phyloP scores from a whole-genome alignment of 2,797 vertebrate species.

The Scomberomorus guttatus region DNA sequence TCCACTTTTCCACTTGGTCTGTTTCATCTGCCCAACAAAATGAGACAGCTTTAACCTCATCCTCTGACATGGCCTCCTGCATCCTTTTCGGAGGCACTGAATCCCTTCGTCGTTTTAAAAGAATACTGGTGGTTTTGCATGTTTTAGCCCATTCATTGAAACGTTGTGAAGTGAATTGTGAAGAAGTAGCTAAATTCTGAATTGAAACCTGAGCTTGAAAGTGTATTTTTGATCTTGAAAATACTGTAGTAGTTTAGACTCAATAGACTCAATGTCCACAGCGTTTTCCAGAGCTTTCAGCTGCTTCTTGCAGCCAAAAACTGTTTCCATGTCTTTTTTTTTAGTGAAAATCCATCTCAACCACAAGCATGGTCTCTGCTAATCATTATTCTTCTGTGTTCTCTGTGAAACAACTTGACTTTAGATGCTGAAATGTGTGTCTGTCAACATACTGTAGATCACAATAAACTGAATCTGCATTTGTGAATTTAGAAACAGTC shows the following conservation, averaged over 20 bases:
- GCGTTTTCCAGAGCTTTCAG: not conserved
- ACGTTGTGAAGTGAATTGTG: not conserved
- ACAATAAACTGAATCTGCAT: not conserved
- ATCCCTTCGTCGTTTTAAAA: constrained; percentile 23
- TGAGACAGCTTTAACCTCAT: constrained; percentile 57
- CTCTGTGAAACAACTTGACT: not conserved
- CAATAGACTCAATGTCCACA: too few relatives aligned
- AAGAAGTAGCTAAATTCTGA: too few relatives aligned
- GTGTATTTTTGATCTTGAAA: not conserved
- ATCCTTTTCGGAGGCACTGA: constrained; percentile 17
- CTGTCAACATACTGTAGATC: not conserved
- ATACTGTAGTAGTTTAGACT: not conserved
- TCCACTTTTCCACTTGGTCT: constrained; percentile 73
- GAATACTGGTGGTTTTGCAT: constrained; percentile 8
- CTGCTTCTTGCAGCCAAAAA: not conserved
- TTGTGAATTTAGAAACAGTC: too few relatives aligned
- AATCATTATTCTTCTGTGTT: not conserved
- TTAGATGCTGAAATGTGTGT: too few relatives aligned
- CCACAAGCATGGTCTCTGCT: not conserved
- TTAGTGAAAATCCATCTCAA: not conserved
- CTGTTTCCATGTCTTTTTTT: too few relatives aligned
- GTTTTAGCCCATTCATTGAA: constrained; percentile 22
- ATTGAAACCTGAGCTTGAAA: too few relatives aligned
- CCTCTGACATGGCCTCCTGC: constrained; percentile 50
- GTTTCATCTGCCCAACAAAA: constrained; percentile 53